Percentiles rank a stretch among this genome's conserved stretches.
Conservation (phyloP, 2,888 invertebrate species). For the Adineta ricciae region DNA sequence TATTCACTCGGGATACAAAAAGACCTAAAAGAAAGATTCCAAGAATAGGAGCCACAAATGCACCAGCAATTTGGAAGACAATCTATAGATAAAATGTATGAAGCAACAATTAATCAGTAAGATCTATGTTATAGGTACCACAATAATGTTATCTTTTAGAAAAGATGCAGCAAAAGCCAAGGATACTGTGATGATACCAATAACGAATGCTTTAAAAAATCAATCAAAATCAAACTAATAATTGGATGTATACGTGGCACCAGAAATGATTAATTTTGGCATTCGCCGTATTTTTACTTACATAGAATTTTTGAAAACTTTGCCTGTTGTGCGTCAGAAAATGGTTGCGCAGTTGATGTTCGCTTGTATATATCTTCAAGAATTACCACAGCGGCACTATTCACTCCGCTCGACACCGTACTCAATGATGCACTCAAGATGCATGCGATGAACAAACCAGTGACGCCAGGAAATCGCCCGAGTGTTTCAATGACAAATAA, state of each 20-base stretch:
- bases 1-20: not conserved
- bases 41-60: not conserved
- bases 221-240: too few relatives aligned
- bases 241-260: too few relatives aligned
- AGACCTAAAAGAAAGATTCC: not conserved
- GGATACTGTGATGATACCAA: not conserved
- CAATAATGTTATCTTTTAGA: not conserved
- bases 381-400: not conserved
- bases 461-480: slow-evolving; percentile 65
- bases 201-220: not conserved
- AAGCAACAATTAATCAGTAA: too few relatives aligned
- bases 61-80: not conserved
- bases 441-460: slow-evolving; percentile 85
- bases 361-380: not conserved
- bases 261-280: too few relatives aligned
- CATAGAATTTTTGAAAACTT: not conserved
- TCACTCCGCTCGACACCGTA: not conserved
- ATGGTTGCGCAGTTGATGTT: not conserved
- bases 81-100: not conserved
- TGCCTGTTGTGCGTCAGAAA: not conserved
- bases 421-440: slow-evolving; percentile 85
- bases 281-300: not conserved
- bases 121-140: not conserved
- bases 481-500: slow-evolving; percentile 75
- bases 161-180: not conserved